Base-by-base conservation (phyloP, 1,140 invertebrate genomes). In the Hesperophylax magnus region DNA sequence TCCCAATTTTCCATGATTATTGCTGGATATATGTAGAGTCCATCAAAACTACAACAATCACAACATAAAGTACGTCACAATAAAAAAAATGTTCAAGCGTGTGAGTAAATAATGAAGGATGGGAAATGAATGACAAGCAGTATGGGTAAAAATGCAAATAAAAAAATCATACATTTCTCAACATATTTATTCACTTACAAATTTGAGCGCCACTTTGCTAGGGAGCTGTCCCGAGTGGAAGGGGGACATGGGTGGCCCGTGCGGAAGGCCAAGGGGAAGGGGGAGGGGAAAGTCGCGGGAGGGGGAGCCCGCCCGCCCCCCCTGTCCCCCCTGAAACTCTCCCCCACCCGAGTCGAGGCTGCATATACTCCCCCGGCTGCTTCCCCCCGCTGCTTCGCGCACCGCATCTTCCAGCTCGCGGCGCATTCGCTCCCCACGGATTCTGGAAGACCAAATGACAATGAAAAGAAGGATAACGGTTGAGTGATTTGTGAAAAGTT, bases 341-440 rank as follows among this genome's bases (percentile, higher is more conserved):
- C 71, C 71, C 53, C 71, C 53, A 6, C 71, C 71, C 24, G 20
- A 31, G 31, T 69, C 65, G 34, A 39, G 34, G 34, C 34, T 39
- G 34, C 34, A 39, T 39, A 69, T 39, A 52, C 65, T 39, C 5
- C 67, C 58, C 11, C 22, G 53, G 27, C 77, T 67, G 24, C 24
- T 52, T 0, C 87, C 88, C 58, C 88, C 88, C 84, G 87, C 89
- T 3, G 87, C 84, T 86, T 94, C 92, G 78, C 90, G 90, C 2
- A 96, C 97, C 17, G 97, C 97, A 87, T 98, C 97, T 89, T 97
- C 97, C 34, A 99, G 89, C 85, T 98, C 97, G 88, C 96, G 95
- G 87, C 96, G 94, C 86, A 98, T 91, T 89, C 95, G 95, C 72
- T 94, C 95, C 88, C 96, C 95, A 86, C 94, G 93, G 90, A 96